Base-by-base conservation (phyloP, 2,113 vertebrate genomes). In the Ochotona curzoniae region DNA sequence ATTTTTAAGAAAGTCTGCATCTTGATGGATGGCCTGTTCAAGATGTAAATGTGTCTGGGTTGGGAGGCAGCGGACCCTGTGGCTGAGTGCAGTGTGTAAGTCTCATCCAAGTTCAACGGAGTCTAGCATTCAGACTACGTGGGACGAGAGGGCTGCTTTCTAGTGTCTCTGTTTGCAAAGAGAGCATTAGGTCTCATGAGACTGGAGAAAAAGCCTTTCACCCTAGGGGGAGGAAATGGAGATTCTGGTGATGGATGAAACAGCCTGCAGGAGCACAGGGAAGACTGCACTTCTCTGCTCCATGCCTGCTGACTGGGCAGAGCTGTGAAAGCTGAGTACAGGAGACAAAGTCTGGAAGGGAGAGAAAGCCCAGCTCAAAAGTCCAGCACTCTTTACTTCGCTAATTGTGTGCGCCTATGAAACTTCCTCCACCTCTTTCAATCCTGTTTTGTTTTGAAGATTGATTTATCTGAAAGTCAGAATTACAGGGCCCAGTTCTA, bases 201-300 rank as follows among this genome's bases (percentile, higher is more conserved):
- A 57, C n/a, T 15, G 32, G 17, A 21, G 47, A 12, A 3, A 61
- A 63, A 61, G 54, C 18, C 54, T 7, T 11, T 47, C 44, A 54
- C 44, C 32, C 66, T 54, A 63, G 79, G 38, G 10, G 47, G 23
- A 67, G 15, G 8, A 69, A 15, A 32, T 60, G 23, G 38, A 28
- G 70, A 75, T 26, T 12, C 11, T 14, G 64, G 28, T 25, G 26
- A 12, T 7, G 8, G 23, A 38, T 30, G 67, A 49, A 44, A 38
- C 49, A 28, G 35, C 1, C 15, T 7, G 0, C 7, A 1, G 15
- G 2, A 6, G 10, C 1, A 8, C 4, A 15, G 12, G 1, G 23
- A n/a, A n/a, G 1, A 26, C 7, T 57, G 10, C 21, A 21, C 12
- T 35, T 74, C 44, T 83, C 60, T 21, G 13, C 9, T 44, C 15